phyloP scores from a whole-genome alignment of 2,113 vertebrate species.

The Toxotes chatareus region DNA sequence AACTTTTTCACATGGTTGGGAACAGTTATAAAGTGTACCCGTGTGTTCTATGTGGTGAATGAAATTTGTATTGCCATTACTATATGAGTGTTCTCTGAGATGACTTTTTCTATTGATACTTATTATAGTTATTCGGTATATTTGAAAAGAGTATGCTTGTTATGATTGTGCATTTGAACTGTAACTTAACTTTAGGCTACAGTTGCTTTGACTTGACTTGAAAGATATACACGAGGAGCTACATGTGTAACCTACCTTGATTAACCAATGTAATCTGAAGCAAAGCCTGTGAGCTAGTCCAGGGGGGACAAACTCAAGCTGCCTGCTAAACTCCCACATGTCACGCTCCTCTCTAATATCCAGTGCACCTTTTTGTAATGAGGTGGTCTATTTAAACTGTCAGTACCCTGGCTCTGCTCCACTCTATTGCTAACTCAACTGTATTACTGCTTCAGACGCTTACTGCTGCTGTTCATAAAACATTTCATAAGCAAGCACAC shows the following conservation, averaged over 20 bases:
- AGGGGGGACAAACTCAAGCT: background rate
- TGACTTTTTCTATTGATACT: background rate
- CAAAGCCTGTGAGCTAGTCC: background rate
- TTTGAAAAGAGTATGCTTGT: background rate
- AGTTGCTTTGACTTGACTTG: background rate
- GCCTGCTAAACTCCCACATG: background rate
- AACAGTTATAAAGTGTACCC: background rate
- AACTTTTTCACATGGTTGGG: background rate
- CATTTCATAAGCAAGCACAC: background rate
- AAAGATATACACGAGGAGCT: background rate
- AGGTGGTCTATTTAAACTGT: background rate
- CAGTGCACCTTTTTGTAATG: background rate
- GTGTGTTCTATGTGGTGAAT: background rate
- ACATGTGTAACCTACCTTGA: background rate
- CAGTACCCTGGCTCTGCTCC: background rate
- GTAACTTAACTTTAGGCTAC: background rate
- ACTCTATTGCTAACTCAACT: background rate
- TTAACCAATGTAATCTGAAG: background rate
- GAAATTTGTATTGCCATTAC: background rate
- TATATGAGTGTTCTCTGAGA: background rate
- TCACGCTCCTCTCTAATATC: background rate
- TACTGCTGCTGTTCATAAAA: slow-evolving; percentile 1
- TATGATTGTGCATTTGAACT: background rate
- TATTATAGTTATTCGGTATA: background rate
- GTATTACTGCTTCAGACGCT: background rate